Percentiles rank a stretch among this genome's conserved stretches.
phyloP scores from a whole-genome alignment of 2,888 invertebrate species.

The Gymnocheta viridis region DNA sequence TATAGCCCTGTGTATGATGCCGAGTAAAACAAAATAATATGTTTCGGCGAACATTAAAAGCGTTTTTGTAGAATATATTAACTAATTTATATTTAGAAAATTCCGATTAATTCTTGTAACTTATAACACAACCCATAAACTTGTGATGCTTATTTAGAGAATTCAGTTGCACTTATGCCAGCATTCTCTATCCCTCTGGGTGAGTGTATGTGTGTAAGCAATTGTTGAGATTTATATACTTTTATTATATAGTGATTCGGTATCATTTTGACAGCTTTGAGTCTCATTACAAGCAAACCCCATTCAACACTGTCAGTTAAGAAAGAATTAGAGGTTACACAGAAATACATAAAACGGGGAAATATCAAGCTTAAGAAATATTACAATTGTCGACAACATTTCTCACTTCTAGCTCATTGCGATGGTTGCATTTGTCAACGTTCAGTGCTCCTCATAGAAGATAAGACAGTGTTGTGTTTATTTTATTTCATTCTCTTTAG shows the following conservation, averaged over 20 bases:
- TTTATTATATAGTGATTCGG: slow-evolving; percentile 55
- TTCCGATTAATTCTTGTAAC: too few species aligned
- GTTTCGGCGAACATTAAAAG: too few species aligned
- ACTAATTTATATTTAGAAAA: too few species aligned
- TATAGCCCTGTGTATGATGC: too few species aligned
- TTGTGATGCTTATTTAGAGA: too few species aligned
- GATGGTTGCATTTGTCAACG: slow-evolving; percentile 22
- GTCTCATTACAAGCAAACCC: slow-evolving; percentile 9
- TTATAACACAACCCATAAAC: too few species aligned
- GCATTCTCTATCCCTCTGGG: too few species aligned
- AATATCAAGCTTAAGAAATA: slow-evolving; percentile 22
- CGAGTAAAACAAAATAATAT: too few species aligned
- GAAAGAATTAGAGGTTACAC: slow-evolving; percentile 23
- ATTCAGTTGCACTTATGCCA: too few species aligned
- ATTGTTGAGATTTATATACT: too few species aligned
- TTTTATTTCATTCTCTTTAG: not conserved
- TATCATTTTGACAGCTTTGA: slow-evolving; percentile 56
- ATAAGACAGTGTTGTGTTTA: slow-evolving; percentile 18
- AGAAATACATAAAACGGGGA: not conserved
- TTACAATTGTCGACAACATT: slow-evolving; percentile 43
- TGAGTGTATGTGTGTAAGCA: not conserved
- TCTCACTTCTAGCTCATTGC: slow-evolving; percentile 9
- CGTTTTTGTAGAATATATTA: too few species aligned
- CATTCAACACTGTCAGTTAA: slow-evolving; percentile 27
- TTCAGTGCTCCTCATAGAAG: not conserved